Base-by-base conservation (phyloP, 2,797 vertebrate genomes). In the Capromys pilorides region DNA sequence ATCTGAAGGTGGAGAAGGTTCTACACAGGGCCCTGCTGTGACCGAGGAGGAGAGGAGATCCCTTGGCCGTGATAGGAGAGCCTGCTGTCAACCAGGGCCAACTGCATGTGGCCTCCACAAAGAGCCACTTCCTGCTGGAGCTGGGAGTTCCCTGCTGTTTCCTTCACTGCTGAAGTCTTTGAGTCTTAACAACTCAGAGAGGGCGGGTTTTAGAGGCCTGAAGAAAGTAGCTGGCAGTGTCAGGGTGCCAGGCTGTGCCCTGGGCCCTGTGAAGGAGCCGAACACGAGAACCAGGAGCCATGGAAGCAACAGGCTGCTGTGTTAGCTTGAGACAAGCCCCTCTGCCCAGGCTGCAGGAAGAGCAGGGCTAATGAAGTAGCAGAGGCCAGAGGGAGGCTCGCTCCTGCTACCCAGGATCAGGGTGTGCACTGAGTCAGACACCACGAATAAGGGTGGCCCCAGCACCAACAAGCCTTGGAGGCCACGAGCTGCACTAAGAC, bases 61-160 rank as follows among this genome's bases (percentile, higher is more conserved):
- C 26, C n/a, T 24, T 2, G 36, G 71, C 41, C 41, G 8, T 0
- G 21, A 13, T 0, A 3, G n/a, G 39, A 19, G 45, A 5, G 21
- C 16, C 64, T 14, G 49, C 5, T 0, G 1, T 41, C 36, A 7
- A 7, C 66, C 19, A 2, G 41, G 80, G 31, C 31, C 26, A 51
- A 21, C 28, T 11, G 1, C 13, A 2, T 4, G 45, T 45, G n/a
- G 73, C 67, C 36, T 59, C 51, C 66, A 2, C 0, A 10, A 4
- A 8, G 71, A 79, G 39, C 71, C 14, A 64, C 61, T 79, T 57
- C 62, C 79, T 18, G 22, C 61, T 36, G 12, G 12, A 14, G 19
- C 2, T 49, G 19, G 81, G 39, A 36, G 39, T 12, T 54, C 12
- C 49, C 64, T 28, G 13, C 22, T 81, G 59, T 49, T 66, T 64